A percentile compares a stretch with the other conserved stretches of the same genome.
phyloP scores from a whole-genome alignment of 2,888 invertebrate species.

The Cheilosia vernalis region DNA sequence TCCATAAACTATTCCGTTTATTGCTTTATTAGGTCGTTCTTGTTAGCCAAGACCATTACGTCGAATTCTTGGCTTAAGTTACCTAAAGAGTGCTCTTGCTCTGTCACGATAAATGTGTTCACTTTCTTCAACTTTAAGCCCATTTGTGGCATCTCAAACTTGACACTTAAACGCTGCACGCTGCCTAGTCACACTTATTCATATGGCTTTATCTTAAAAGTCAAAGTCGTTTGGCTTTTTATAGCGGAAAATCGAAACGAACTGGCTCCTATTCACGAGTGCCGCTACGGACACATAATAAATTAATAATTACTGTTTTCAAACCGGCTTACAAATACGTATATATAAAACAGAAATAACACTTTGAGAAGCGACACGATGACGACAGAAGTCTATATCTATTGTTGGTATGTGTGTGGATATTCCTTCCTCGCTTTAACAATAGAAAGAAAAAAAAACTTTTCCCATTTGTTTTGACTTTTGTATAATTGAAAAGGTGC shows the following conservation, averaged over 20 bases:
- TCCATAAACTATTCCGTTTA: constrained; percentile 1
- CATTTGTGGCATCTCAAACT: constrained; percentile 10
- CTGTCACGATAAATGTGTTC: constrained; percentile 11
- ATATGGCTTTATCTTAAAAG: constrained; percentile 18
- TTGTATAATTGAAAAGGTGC: constrained; percentile 73
- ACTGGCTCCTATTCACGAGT: constrained; percentile 2
- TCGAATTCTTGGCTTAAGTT: not conserved
- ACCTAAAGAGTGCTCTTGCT: constrained; percentile 19
- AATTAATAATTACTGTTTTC: constrained; percentile 60
- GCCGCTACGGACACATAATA: constrained; percentile 53
- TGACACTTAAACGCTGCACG: constrained; percentile 17
- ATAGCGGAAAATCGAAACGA: constrained; percentile 31
- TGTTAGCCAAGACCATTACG: not conserved
- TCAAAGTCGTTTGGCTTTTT: constrained; percentile 12
- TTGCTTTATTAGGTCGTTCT: constrained; percentile 10
- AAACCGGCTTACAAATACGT: constrained; percentile 38
- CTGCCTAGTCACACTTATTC: constrained; percentile 8
- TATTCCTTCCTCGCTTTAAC: constrained; percentile 24
- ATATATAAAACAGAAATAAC: too few relatives aligned
- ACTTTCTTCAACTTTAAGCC: constrained; percentile 16
- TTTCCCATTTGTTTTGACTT: constrained; percentile 70
- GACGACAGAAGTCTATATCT: constrained; percentile 14
- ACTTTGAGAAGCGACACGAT: not conserved
- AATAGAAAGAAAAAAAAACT: constrained; percentile 39
- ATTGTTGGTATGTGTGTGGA: constrained; percentile 14